Conservation (phyloP, 2,888 invertebrate species). For the Pseudococcus viburni region DNA sequence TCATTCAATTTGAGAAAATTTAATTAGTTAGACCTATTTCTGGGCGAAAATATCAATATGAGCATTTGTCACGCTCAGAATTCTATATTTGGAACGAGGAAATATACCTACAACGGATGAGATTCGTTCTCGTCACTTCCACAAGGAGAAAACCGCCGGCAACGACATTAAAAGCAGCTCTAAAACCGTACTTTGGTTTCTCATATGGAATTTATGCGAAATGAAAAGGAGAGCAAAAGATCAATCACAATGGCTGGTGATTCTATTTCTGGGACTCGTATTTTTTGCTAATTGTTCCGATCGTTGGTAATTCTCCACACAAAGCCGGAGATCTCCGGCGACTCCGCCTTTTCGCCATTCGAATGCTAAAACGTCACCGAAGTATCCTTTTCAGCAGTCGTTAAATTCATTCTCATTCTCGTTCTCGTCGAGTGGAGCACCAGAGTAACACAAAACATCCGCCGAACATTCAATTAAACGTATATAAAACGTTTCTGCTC, state of each 20-base stretch:
- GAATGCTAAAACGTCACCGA: conserved; percentile 16
- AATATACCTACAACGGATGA: not conserved
- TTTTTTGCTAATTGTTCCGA: not conserved
- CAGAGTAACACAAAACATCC: not conserved
- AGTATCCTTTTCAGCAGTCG: conserved; percentile 21
- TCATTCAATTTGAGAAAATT: not conserved
- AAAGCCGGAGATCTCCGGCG: not conserved
- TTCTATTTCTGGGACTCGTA: not conserved
- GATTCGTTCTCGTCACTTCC: not conserved
- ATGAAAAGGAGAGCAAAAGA: not conserved
- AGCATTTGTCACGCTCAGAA: not conserved
- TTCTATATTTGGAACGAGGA: not conserved
- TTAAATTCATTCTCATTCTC: not conserved
- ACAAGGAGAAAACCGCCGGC: not conserved
- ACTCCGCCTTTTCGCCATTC: conserved; percentile 1
- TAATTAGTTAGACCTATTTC: not conserved
- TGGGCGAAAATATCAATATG: not conserved
- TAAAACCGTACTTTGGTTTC: not conserved
- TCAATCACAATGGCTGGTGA: not conserved
- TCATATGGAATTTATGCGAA: not conserved
- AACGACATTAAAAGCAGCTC: not conserved
- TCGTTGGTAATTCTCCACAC: not conserved
- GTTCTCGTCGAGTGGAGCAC: not conserved
- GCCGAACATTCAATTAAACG: conserved; percentile 26
- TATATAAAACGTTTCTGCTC: conserved; percentile 24